Conservation (phyloP, 1,140 invertebrate species). For the Rhyzopertha dominica region DNA sequence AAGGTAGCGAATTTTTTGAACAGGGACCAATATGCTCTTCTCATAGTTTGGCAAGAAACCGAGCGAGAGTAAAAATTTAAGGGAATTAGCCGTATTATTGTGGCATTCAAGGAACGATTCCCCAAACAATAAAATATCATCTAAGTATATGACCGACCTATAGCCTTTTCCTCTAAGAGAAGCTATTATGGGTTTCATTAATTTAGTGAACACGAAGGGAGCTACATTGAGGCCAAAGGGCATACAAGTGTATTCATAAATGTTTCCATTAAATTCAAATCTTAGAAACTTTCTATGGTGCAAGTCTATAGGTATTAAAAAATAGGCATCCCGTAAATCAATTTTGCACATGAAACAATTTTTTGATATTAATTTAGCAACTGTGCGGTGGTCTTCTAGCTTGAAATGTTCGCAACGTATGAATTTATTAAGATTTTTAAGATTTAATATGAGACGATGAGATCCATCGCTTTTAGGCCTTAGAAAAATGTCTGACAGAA, state of each 20-base stretch:
- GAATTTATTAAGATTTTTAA: constrained; percentile 1
- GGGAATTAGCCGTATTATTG: background rate
- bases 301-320: no score
- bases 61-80: background rate
- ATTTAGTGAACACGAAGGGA: constrained; percentile 2
- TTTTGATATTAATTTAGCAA: background rate
- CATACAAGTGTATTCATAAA: constrained; percentile 6
- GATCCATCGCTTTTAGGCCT: no score
- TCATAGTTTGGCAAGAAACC: constrained; percentile 1
- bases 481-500: no score
- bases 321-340: no score
- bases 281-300: constrained; percentile 7
- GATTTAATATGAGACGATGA: constrained; percentile 8
- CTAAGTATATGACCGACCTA: constrained; percentile 2
- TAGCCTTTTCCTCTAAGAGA: constrained; percentile 2
- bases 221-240: constrained; percentile 2
- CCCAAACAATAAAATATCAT: constrained; percentile 6
- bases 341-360: background rate
- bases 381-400: constrained; percentile 4
- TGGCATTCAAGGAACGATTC: background rate
- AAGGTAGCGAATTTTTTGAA: background rate
- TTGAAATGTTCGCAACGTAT: background rate
- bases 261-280: background rate
- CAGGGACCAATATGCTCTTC: background rate
- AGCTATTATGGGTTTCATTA: constrained; percentile 4